Evolutionary conservation across 2,113 vertebrate species (phyloP).

Genomic region (Furnarius figulus): DNA sequence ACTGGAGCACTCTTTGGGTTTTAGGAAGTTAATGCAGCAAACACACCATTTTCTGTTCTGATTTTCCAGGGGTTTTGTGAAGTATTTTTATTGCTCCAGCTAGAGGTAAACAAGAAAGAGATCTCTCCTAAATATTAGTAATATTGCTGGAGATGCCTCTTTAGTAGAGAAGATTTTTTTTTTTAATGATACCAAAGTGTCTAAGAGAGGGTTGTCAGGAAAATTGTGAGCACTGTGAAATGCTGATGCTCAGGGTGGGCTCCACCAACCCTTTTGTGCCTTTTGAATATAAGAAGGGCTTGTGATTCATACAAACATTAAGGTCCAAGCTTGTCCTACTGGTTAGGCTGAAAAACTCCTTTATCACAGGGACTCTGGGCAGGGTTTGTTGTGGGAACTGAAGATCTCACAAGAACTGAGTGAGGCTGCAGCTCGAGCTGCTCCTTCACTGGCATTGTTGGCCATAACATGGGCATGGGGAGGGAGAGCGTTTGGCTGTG

Average conservation of each 20-base stretch:
- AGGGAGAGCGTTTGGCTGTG: neutral
- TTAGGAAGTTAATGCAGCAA: neutral
- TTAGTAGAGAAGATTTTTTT: neutral
- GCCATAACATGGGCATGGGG: neutral
- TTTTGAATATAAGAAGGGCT: neutral
- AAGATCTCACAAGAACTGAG: neutral
- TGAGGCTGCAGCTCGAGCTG: neutral
- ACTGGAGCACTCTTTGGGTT: neutral
- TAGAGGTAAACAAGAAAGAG: neutral
- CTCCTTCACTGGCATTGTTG: neutral
- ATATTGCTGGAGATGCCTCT: neutral
- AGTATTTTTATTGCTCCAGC: neutral
- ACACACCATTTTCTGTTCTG: neutral
- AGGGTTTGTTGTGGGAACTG: neutral
- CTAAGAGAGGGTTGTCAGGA: neutral
- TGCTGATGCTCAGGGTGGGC: neutral
- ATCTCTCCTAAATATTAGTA: neutral
- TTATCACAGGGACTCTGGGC: neutral
- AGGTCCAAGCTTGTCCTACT: neutral
- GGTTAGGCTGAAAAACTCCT: neutral
- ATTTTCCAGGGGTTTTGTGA: neutral
- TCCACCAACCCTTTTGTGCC: neutral
- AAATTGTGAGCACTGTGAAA: neutral
- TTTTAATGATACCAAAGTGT: neutral
- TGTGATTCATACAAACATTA: neutral